A percentile compares a stretch with the other conserved stretches of the same genome.
Conservation (phyloP, 2,888 invertebrate genomes). For the Xestia sexstrigata region DNA sequence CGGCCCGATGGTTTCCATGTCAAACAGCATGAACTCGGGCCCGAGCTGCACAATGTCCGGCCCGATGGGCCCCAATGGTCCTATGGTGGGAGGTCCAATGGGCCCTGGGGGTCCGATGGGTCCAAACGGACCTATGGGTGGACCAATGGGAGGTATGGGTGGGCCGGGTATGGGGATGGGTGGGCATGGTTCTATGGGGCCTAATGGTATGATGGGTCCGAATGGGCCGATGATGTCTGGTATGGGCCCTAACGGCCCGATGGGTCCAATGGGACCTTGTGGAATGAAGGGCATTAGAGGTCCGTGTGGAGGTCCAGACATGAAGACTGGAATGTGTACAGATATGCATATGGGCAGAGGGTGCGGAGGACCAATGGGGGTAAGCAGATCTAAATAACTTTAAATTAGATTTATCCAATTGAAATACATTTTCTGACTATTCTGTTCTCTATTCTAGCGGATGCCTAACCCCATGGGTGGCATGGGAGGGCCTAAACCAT, state of each 20-base stretch:
- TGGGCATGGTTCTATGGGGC: conserved; percentile 83
- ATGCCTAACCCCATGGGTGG: conserved; percentile 90
- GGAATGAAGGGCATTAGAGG: conserved; percentile 89
- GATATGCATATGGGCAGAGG: conserved; percentile 90
- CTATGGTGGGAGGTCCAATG: conserved; percentile 81
- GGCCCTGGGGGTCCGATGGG: conserved; percentile 84
- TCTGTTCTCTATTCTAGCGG: conserved; percentile 77
- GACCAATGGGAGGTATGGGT: conserved; percentile 83
- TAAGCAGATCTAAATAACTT: conserved; percentile 71
- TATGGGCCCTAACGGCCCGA: conserved; percentile 87
- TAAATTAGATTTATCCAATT: background rate
- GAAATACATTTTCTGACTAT: conserved; percentile 4
- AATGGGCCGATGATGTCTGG: conserved; percentile 88
- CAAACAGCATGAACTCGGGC: conserved; percentile 85
- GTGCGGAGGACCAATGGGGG: conserved; percentile 89
- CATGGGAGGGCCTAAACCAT: conserved; percentile 88
- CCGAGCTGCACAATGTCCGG: conserved; percentile 88
- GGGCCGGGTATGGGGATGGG: conserved; percentile 82
- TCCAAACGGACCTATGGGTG: conserved; percentile 76
- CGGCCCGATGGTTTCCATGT: conserved; percentile 88
- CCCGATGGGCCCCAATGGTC: conserved; percentile 82
- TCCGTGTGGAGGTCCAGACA: conserved; percentile 88
- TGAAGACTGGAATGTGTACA: conserved; percentile 88
- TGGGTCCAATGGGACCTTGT: conserved; percentile 89
- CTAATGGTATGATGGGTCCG: conserved; percentile 88